Base-by-base conservation (phyloP, 2,888 invertebrate genomes). In the Eilema griseolum region DNA sequence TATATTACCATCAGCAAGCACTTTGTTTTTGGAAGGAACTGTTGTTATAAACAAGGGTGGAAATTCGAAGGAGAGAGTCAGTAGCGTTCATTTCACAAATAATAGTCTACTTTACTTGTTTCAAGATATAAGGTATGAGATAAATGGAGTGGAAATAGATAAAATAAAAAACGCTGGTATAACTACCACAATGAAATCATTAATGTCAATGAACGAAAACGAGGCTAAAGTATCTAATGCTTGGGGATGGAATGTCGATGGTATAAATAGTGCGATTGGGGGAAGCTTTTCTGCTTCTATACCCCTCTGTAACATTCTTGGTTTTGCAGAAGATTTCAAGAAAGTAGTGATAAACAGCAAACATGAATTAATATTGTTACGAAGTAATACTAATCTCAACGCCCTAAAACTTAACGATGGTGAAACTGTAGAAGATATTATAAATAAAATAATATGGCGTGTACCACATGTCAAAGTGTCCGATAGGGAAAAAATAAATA, bases 121-220 rank as follows among this genome's bases (percentile, higher is more conserved):
- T n/a, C n/a, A n/a, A n/a, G n/a, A n/a, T n/a, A n/a, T n/a, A n/a
- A n/a, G n/a, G n/a, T n/a, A n/a, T n/a, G n/a, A n/a, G n/a, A n/a
- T n/a, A n/a, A n/a, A n/a, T n/a, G n/a, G n/a, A n/a, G n/a, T n/a
- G n/a, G n/a, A n/a, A n/a, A n/a, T n/a, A n/a, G n/a, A n/a, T n/a
- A n/a, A n/a, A n/a, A n/a, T n/a, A n/a, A n/a, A 59, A 59, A 59
- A 59, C n/a, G 26, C 59, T 59, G 59, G 59, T 26, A 59, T 59
- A 24, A 59, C 59, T 56, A 59, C 23, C 24, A 60, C 60, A 28
- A 60, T 60, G 60, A 60, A 60, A 60, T 60, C 60, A 28, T 60
- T 60, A 60, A 60, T 60, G 14, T 60, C 60, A 12, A 60, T 60
- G 26, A 60, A 60, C 28, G 60, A 60, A 28, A 60, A 24, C 24